These are phyloP conservation scores for Azorinus chamasolen DNA, from an alignment of 2,888 invertebrate species.

Conservation along the genomic window DNA sequence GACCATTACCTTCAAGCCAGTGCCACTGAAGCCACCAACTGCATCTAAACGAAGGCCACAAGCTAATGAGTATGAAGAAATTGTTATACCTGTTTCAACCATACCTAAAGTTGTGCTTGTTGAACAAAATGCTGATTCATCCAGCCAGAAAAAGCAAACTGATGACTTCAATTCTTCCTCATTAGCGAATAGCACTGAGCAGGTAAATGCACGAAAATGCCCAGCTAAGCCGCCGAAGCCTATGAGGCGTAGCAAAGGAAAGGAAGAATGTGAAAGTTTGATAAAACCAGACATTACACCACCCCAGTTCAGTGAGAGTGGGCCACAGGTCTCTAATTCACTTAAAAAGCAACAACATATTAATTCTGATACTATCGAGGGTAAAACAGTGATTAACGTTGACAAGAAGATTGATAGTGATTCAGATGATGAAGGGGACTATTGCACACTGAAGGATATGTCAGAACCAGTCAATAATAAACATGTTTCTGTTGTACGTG, in stretches of 20 bases:
- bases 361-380: not conserved
- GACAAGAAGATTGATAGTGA: conserved; percentile 4
- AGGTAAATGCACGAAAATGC: too few relatives aligned
- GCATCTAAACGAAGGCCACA: not conserved
- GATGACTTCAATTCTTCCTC: not conserved
- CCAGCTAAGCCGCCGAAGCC: conserved; percentile 7
- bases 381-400: conserved; percentile 16
- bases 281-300: conserved; percentile 20
- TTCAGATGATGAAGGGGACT: conserved; percentile 44
- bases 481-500: conserved; percentile 39
- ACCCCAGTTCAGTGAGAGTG: conserved; percentile 46
- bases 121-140: too few relatives aligned
- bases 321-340: conserved; percentile 36
- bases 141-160: not conserved
- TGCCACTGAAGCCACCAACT: too few relatives aligned
- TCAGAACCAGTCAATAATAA: conserved; percentile 20
- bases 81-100: conserved; percentile 39
- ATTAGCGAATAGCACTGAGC: conserved; percentile 3
- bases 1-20: too few relatives aligned
- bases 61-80: conserved; percentile 55
- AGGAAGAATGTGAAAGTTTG: conserved; percentile 14
- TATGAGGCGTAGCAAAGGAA: conserved; percentile 9
- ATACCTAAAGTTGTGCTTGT: not conserved
- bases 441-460: conserved; percentile 40
- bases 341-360: conserved; percentile 7